Evolutionary conservation across 2,888 invertebrate genomes (phyloP).

Genomic region (Melikaiella ostensackeni): DNA sequence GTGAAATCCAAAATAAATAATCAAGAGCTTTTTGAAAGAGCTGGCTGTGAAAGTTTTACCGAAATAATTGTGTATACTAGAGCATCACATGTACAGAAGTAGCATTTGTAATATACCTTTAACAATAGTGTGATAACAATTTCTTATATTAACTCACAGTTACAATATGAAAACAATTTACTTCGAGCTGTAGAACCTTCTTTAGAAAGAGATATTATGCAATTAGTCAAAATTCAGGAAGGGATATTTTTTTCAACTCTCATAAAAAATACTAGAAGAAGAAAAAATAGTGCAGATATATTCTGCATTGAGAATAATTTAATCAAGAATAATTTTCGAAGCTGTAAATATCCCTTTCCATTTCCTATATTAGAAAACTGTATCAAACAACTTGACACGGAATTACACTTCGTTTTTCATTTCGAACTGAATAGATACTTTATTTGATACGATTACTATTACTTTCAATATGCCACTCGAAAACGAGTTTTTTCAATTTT

Average conservation of each 20-base stretch:
- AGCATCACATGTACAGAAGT: conserved; percentile 53
- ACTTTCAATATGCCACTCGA: conserved; percentile 6
- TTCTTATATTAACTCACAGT: conserved; percentile 53
- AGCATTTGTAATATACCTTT: conserved; percentile 57
- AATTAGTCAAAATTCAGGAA: background rate
- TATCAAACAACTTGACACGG: background rate
- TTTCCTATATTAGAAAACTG: background rate
- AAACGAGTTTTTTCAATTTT: background rate
- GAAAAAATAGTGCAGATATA: background rate
- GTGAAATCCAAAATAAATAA: no score
- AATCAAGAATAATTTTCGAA: background rate
- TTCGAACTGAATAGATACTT: background rate
- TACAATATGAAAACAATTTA: conserved; percentile 55
- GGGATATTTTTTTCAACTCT: background rate
- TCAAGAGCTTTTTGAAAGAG: conserved; percentile 51
- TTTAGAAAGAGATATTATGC: background rate
- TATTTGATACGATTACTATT: background rate
- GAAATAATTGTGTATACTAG: conserved; percentile 49
- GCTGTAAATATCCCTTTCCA: background rate
- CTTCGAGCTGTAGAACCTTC: conserved; percentile 46
- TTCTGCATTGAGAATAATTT: background rate
- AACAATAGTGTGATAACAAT: conserved; percentile 61
- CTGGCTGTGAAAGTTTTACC: conserved; percentile 57
- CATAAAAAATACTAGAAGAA: background rate
- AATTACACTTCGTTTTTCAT: background rate